Evolutionary conservation across 1,140 invertebrate genomes (phyloP).

Genomic region (Pseudomyrmex flavicornis): DNA sequence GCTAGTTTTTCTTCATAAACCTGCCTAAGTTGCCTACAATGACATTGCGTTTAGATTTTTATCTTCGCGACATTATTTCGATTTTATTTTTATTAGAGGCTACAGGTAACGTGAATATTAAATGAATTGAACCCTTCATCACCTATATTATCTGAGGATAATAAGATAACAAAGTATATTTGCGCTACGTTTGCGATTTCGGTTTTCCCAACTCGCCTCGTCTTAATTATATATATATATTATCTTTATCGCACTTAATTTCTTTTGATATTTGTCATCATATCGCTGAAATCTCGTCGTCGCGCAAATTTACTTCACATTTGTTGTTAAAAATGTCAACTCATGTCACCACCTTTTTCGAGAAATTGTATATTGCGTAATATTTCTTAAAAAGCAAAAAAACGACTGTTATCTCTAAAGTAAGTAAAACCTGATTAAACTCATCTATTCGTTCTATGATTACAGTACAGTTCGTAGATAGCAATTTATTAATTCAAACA

Average conservation of each 20-base stretch:
- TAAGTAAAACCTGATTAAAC: not conserved
- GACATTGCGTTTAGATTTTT: not conserved
- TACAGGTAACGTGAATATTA: not conserved
- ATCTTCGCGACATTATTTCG: slow-evolving; percentile 3
- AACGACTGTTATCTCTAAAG: not conserved
- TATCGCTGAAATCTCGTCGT: not conserved
- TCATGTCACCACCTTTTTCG: not conserved
- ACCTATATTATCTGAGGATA: not conserved
- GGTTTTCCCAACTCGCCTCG: not conserved
- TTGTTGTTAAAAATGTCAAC: not conserved
- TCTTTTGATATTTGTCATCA: not conserved
- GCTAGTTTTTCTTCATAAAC: no score
- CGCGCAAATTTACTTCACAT: no score
- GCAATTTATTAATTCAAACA: slow-evolving; percentile 23
- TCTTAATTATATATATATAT: no score
- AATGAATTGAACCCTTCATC: not conserved
- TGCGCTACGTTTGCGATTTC: not conserved
- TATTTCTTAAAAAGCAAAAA: not conserved
- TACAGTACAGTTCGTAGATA: not conserved
- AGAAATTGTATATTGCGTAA: not conserved
- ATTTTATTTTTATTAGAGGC: not conserved
- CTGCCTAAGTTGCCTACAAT: no score
- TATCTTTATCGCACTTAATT: not conserved
- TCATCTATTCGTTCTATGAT: not conserved
- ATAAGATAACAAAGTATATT: not conserved